These are phyloP conservation scores for Clupea harengus DNA, from an alignment of 2,113 vertebrate species.

Conservation along the genomic window DNA sequence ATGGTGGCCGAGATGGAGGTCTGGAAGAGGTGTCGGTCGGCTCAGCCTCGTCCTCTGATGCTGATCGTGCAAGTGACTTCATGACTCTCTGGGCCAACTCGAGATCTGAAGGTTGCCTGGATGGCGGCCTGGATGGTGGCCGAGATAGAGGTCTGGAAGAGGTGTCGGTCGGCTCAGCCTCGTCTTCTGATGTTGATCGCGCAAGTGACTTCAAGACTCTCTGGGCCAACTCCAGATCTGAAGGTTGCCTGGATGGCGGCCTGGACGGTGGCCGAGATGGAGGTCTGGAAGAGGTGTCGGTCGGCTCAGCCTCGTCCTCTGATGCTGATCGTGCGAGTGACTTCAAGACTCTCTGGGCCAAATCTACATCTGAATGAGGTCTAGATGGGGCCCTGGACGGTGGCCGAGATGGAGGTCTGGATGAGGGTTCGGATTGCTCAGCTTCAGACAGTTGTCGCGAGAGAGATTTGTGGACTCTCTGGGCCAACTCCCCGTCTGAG, in stretches of 20 bases:
- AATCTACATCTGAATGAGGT: neutral
- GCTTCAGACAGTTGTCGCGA: neutral
- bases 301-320: neutral
- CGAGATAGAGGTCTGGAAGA: neutral
- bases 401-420: neutral
- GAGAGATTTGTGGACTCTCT: neutral
- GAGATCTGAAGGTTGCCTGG: neutral
- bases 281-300: neutral
- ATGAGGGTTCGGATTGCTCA: neutral
- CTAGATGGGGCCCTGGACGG: neutral
- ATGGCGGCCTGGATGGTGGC: neutral
- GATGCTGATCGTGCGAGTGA: neutral
- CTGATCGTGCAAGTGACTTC: neutral
- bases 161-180: neutral
- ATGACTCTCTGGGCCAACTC: slow-evolving; percentile 37
- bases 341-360: neutral
- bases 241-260: neutral
- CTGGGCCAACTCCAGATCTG: neutral
- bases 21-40: neutral
- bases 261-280: neutral
- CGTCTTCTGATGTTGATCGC: neutral
- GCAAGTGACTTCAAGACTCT: neutral
- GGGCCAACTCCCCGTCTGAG: neutral
- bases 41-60: neutral
- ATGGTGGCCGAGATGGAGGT: neutral